phyloP scores from a whole-genome alignment of 2,797 vertebrate genomes.

The Pogonophryne albipinna region DNA sequence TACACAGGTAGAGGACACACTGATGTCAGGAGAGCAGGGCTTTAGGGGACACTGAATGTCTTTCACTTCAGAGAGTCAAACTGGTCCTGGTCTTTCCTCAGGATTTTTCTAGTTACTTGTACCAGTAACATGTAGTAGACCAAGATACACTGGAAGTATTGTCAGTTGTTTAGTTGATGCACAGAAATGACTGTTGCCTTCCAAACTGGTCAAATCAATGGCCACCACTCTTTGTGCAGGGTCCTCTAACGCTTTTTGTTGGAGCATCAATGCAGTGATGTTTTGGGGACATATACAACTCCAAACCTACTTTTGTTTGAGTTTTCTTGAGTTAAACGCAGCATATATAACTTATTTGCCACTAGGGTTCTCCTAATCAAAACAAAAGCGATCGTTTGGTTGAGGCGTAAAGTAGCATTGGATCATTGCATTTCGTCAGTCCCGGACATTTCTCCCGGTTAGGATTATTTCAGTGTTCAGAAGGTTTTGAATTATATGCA shows the following conservation, averaged over 20 bases:
- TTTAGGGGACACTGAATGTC: not conserved
- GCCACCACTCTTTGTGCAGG: not conserved
- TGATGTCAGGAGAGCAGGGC: not conserved
- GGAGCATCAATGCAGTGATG: not conserved
- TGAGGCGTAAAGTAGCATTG: too few species aligned
- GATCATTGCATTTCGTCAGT: too few species aligned
- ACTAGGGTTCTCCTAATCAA: too few species aligned
- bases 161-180: not conserved
- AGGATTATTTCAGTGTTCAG: too few species aligned
- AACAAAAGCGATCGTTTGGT: too few species aligned
- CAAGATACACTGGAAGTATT: not conserved
- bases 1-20: slow-evolving; percentile 87
- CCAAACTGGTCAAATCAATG: not conserved
- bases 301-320: too few species aligned
- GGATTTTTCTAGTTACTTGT: slow-evolving; percentile 1
- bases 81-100: not conserved
- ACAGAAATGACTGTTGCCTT: not conserved
- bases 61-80: not conserved
- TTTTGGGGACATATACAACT: too few species aligned
- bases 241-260: not conserved
- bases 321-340: too few species aligned
- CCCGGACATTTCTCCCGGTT: too few species aligned
- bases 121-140: not conserved
- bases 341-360: too few species aligned
- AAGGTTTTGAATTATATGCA: too few species aligned